These are phyloP conservation scores for Belgica antarctica DNA, from an alignment of 2,888 invertebrate species.

Conservation along the genomic window DNA sequence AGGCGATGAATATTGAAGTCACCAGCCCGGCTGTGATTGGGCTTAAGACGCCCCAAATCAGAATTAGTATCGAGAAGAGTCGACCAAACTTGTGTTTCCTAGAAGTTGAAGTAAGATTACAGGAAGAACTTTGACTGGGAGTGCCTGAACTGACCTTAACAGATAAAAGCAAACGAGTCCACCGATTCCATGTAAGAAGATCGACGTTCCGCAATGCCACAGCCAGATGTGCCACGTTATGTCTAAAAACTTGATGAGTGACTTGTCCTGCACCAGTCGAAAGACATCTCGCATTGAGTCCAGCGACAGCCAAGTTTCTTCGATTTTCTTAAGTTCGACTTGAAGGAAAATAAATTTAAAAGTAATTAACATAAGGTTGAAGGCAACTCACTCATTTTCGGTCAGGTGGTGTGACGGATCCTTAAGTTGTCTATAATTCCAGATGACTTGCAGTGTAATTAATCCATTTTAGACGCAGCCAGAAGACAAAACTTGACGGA, in stretches of 20 bases:
- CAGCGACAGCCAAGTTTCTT: slow-evolving; percentile 15
- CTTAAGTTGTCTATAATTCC: too few species aligned
- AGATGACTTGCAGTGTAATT: too few species aligned
- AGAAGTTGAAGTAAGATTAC: background rate
- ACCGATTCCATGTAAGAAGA: slow-evolving; percentile 24
- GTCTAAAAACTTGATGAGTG: background rate
- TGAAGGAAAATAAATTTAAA: background rate
- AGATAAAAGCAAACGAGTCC: slow-evolving; percentile 29
- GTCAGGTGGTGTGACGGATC: too few species aligned
- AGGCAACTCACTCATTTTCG: slow-evolving; percentile 10
- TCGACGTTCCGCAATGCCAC: slow-evolving; percentile 26
- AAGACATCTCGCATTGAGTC: slow-evolving; percentile 37
- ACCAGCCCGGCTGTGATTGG: slow-evolving; percentile 15
- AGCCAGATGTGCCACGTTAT: slow-evolving; percentile 35
- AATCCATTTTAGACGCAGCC: too few species aligned
- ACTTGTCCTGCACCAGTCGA: slow-evolving; percentile 16
- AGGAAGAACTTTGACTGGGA: background rate
- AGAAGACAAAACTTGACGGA: too few species aligned
- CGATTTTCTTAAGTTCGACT: slow-evolving; percentile 37
- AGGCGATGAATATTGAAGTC: slow-evolving; percentile 35
- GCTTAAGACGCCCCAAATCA: slow-evolving; percentile 30
- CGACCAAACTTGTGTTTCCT: slow-evolving; percentile 38
- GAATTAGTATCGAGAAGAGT: slow-evolving; percentile 33
- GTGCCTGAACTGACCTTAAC: background rate
- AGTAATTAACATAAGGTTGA: background rate